phyloP scores from a whole-genome alignment of 2,113 vertebrate genomes.

The Haliaeetus leucogaster region DNA sequence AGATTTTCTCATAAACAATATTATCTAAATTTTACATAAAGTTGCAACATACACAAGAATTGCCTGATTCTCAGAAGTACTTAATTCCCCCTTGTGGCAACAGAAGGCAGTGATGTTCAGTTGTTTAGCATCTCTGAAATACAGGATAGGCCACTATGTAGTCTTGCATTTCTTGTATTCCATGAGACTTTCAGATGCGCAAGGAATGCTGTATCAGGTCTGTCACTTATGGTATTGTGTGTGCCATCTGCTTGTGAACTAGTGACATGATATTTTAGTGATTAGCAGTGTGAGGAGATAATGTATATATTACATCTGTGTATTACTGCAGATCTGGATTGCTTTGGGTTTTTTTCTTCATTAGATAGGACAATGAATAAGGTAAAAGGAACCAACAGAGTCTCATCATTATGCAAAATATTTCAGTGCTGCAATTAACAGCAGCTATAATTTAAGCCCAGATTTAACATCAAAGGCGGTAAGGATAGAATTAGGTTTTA shows the following conservation, averaged over 20 bases:
- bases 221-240: not conserved
- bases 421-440: not conserved
- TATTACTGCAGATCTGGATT: not conserved
- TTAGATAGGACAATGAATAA: not conserved
- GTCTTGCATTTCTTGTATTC: not conserved
- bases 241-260: not conserved
- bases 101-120: not conserved
- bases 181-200: not conserved
- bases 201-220: not conserved
- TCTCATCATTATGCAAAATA: conserved; percentile 28
- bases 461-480: conserved; percentile 31
- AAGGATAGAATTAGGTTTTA: conserved; percentile 36
- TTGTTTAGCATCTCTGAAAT: not conserved
- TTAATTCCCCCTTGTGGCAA: not conserved
- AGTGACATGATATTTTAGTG: not conserved
- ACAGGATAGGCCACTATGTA: not conserved
- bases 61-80: not conserved
- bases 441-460: conserved; percentile 10
- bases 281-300: not conserved
- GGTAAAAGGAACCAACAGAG: not conserved
- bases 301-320: not conserved
- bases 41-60: not conserved
- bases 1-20: not conserved
- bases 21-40: not conserved
- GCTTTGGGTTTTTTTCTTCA: not conserved